Conservation (phyloP, 2,888 invertebrate species). For the Caradrina clavipalpis region DNA sequence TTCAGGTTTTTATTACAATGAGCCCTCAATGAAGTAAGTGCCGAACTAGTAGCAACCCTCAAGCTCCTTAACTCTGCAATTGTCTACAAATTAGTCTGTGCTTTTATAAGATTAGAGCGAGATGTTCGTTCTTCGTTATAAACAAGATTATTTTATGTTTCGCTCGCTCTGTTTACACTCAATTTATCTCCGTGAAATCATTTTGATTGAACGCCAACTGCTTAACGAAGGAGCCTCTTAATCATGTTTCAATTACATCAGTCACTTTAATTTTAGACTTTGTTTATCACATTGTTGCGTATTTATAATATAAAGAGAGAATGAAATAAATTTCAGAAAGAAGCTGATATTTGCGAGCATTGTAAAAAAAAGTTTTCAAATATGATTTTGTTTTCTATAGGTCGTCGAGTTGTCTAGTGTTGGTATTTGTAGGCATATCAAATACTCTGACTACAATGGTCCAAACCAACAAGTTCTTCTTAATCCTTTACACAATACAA, state of each 20-base stretch:
- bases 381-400: neutral
- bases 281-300: neutral
- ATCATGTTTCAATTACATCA: slow-evolving; percentile 55
- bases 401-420: slow-evolving; percentile 23
- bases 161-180: slow-evolving; percentile 60
- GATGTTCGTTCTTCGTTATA: slow-evolving; percentile 65
- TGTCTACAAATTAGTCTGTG: slow-evolving; percentile 74
- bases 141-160: slow-evolving; percentile 64
- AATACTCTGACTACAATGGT: slow-evolving; percentile 21
- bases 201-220: slow-evolving; percentile 62
- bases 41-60: slow-evolving; percentile 32
- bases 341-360: neutral
- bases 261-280: slow-evolving; percentile 47
- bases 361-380: neutral
- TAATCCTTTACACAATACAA: slow-evolving; percentile 39
- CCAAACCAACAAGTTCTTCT: slow-evolving; percentile 6
- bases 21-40: slow-evolving; percentile 11
- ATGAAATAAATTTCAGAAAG: neutral
- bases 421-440: slow-evolving; percentile 4
- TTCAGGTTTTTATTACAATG: neutral
- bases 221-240: slow-evolving; percentile 59
- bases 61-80: slow-evolving; percentile 66
- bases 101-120: slow-evolving; percentile 73
- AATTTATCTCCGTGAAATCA: slow-evolving; percentile 63
- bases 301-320: neutral